Conservation (phyloP, 1,140 invertebrate genomes). For the Goniozus legneri region DNA sequence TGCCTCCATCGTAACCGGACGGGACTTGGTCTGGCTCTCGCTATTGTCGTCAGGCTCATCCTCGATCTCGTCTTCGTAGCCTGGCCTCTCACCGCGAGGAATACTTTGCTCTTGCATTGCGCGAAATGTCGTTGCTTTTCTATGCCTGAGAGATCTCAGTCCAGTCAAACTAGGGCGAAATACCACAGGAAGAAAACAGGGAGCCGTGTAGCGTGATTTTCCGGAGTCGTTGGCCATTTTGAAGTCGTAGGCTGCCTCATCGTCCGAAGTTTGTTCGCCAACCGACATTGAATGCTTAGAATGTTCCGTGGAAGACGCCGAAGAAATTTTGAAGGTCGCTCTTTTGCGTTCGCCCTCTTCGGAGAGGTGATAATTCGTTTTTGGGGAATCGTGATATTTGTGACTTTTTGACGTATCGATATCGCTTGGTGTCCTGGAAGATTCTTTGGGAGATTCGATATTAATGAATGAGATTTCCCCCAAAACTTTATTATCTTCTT, state of each 20-base stretch:
- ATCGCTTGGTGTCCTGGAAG: background rate
- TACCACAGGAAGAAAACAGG: slow-evolving; percentile 40
- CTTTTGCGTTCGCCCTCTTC: background rate
- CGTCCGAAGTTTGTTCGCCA: slow-evolving; percentile 26
- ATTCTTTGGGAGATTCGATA: background rate
- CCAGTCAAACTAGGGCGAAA: slow-evolving; percentile 41
- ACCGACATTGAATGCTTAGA: slow-evolving; percentile 16
- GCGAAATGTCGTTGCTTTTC: slow-evolving; percentile 26
- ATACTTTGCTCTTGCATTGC: slow-evolving; percentile 28
- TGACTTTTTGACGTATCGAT: background rate
- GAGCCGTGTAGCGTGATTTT: slow-evolving; percentile 31
- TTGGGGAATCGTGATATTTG: no score
- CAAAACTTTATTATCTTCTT: background rate
- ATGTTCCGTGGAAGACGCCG: slow-evolving; percentile 19
- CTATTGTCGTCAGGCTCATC: slow-evolving; percentile 16
- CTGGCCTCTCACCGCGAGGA: slow-evolving; percentile 11
- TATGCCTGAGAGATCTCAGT: slow-evolving; percentile 33
- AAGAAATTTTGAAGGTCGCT: slow-evolving; percentile 6
- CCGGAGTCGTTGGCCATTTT: slow-evolving; percentile 18
- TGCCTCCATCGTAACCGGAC: background rate
- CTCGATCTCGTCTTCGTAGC: slow-evolving; percentile 24
- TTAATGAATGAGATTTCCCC: slow-evolving; percentile 1
- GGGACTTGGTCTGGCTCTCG: background rate
- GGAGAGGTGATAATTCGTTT: background rate
- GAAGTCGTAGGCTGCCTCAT: slow-evolving; percentile 22